phyloP scores from a whole-genome alignment of 2,797 vertebrate species.

The Hypotaenidia okinawae region DNA sequence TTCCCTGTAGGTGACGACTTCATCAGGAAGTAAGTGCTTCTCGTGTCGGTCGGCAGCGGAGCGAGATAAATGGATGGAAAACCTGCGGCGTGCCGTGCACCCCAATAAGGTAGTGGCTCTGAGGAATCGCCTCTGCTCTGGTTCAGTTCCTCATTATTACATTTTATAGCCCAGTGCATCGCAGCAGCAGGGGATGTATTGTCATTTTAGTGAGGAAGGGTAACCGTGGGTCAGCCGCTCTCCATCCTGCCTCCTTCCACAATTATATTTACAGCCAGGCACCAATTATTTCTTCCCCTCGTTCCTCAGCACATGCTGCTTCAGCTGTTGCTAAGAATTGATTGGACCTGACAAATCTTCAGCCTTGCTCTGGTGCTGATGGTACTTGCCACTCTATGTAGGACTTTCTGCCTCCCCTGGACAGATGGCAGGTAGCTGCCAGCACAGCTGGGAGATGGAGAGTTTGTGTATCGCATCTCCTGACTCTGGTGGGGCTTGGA shows the following conservation, averaged over 20 bases:
- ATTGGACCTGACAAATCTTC: not conserved
- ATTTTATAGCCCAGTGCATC: slow-evolving; percentile 41
- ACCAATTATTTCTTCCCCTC: slow-evolving; percentile 35
- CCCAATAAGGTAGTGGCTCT: slow-evolving; percentile 91
- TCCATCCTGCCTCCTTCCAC: slow-evolving; percentile 37
- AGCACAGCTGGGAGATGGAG: not conserved
- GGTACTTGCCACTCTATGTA: not conserved
- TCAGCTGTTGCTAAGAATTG: slow-evolving; percentile 28
- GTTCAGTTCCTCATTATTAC: not conserved
- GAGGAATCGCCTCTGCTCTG: slow-evolving; percentile 15
- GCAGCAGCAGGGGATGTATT: slow-evolving; percentile 32
- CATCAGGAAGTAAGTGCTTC: slow-evolving; percentile 98
- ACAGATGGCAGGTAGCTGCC: not conserved
- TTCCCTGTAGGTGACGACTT: slow-evolving; percentile 90
- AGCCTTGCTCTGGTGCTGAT: not conserved
- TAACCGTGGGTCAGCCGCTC: slow-evolving; percentile 21
- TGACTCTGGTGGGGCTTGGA: not conserved
- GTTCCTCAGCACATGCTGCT: slow-evolving; percentile 3
- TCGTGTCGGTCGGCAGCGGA: slow-evolving; percentile 97
- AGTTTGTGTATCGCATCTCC: not conserved
- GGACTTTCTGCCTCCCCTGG: not conserved
- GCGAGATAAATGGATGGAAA: slow-evolving; percentile 99
- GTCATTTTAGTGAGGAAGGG: slow-evolving; percentile 50
- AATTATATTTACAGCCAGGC: slow-evolving; percentile 51
- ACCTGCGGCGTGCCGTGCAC: slow-evolving; percentile 94